Evolutionary conservation across 2,888 invertebrate genomes (phyloP).

Genomic region (Danaus chrysippus): DNA sequence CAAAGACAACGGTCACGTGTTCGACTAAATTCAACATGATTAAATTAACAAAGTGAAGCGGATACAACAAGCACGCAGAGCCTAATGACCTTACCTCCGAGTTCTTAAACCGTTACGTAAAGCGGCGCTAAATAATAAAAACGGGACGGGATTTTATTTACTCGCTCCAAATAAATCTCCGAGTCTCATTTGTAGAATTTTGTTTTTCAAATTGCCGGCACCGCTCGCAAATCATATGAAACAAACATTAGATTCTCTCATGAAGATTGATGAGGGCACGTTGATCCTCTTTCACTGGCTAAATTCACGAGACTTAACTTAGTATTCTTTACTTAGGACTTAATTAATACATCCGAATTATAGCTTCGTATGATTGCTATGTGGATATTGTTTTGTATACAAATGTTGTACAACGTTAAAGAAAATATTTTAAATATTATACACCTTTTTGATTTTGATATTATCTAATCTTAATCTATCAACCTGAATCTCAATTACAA

Average conservation of each 20-base stretch:
- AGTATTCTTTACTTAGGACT: constrained; percentile 14
- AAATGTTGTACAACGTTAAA: too few relatives aligned
- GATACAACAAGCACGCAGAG: background rate
- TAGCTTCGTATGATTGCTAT: background rate
- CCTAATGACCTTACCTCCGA: background rate
- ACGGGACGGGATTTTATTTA: constrained; percentile 47
- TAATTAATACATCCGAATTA: constrained; percentile 12
- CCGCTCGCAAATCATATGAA: constrained; percentile 26
- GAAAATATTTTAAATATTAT: too few relatives aligned
- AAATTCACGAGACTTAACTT: constrained; percentile 16
- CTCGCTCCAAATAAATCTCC: constrained; percentile 54
- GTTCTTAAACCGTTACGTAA: constrained; percentile 13
- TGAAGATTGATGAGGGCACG: constrained; percentile 26
- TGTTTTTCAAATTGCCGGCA: constrained; percentile 37
- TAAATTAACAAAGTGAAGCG: background rate
- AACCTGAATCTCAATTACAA: too few relatives aligned
- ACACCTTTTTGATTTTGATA: too few relatives aligned
- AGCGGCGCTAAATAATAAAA: constrained; percentile 54
- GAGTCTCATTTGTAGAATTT: constrained; percentile 48
- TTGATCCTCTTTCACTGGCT: constrained; percentile 17
- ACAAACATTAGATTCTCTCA: constrained; percentile 26
- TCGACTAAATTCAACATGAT: background rate
- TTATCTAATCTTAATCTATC: too few relatives aligned
- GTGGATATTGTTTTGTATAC: background rate
- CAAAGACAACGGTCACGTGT: too few relatives aligned